Evolutionary conservation across 2,888 invertebrate species (phyloP).

Genomic region (Lathronympha strigana): DNA sequence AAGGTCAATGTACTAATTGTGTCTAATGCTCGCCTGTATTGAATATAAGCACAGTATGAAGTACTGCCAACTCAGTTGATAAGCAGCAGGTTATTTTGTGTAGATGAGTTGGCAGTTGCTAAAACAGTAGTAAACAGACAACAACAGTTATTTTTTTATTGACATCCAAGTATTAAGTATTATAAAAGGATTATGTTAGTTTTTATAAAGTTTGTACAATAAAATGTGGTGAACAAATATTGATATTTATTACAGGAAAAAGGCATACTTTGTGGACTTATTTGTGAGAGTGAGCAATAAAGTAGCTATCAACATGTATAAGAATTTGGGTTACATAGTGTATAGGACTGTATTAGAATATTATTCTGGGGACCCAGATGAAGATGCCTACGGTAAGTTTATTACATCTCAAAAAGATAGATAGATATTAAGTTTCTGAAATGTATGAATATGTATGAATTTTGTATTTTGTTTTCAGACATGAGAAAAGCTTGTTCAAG

Average conservation of each 20-base stretch:
- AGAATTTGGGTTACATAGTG: constrained; percentile 97
- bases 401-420: background rate
- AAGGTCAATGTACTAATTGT: too few species aligned
- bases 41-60: too few species aligned
- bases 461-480: constrained; percentile 86
- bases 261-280: constrained; percentile 98
- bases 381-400: constrained; percentile 96
- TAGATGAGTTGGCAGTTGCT: too few species aligned
- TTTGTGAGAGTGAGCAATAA: constrained; percentile 99
- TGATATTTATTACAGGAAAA: constrained; percentile 88
- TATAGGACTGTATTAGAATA: constrained; percentile 98
- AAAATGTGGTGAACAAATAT: too few species aligned
- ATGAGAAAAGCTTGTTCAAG: constrained; percentile 99
- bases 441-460: background rate
- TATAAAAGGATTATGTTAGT: too few species aligned
- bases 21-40: too few species aligned
- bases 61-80: too few species aligned
- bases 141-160: too few species aligned
- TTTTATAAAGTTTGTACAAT: too few species aligned
- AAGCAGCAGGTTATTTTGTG: too few species aligned
- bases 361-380: constrained; percentile 98
- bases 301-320: constrained; percentile 99
- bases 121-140: too few species aligned
- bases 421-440: background rate
- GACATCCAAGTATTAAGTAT: too few species aligned